Conservation (phyloP, 64 coral and sea anemone species). For the Actinia tenebrosa region DNA sequence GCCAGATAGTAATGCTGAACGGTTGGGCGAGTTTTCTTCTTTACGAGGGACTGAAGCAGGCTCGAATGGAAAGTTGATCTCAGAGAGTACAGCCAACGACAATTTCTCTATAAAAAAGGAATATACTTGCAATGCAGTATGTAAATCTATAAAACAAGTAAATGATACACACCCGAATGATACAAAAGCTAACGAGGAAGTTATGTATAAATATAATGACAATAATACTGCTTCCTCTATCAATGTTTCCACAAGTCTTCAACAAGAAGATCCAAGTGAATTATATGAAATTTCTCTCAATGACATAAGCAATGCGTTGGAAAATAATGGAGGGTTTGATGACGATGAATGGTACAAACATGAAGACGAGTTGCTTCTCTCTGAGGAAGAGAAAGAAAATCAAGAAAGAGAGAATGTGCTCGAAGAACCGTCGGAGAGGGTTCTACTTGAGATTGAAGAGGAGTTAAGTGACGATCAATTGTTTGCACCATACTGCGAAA, state of each 20-base stretch:
- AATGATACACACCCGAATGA: not conserved
- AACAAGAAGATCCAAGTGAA: not conserved
- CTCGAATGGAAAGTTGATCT: not conserved
- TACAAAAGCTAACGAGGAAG: not conserved
- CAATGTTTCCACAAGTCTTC: not conserved
- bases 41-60: not conserved
- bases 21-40: not conserved
- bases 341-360: not conserved
- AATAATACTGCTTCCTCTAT: not conserved
- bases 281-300: not conserved
- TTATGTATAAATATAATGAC: not conserved
- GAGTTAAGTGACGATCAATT: not conserved
- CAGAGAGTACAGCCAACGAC: not conserved
- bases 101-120: not conserved
- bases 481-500: not conserved
- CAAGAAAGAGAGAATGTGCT: not conserved
- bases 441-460: not conserved
- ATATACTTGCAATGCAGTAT: not conserved
- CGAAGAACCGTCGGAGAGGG: not conserved
- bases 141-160: not conserved
- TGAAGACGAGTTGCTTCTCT: not conserved
- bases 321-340: not conserved
- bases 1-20: not conserved
- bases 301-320: slow-evolving; percentile 11
- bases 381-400: not conserved